Percentiles rank a stretch among this genome's conserved stretches.
Conservation (phyloP, 2,888 invertebrate species). For the Odontomyia ornata region DNA sequence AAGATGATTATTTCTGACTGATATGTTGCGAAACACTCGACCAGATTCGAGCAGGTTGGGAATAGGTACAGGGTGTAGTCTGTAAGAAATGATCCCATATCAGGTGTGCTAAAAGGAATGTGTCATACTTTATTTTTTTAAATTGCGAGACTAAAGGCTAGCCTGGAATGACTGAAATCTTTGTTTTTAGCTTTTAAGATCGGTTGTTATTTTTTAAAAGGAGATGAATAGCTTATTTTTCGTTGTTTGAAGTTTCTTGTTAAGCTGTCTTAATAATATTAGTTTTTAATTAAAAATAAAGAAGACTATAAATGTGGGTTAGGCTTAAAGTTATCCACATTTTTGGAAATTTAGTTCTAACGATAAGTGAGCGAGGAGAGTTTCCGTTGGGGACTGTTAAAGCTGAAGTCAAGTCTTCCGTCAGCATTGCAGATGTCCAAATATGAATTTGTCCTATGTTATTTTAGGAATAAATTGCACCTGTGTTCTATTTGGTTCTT, state of each 20-base stretch:
- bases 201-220: not conserved
- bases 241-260: not conserved
- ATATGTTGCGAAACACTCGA: not conserved
- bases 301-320: not conserved
- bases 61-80: conserved; percentile 2
- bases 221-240: not conserved
- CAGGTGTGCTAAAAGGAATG: conserved; percentile 9
- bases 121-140: not conserved
- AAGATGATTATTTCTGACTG: conserved; percentile 11
- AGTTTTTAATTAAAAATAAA: not conserved
- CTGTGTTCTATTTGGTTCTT: too few relatives aligned
- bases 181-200: not conserved
- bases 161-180: not conserved
- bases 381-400: too few relatives aligned
- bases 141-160: not conserved
- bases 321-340: not conserved
- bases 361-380: too few relatives aligned
- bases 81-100: conserved; percentile 24
- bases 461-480: too few relatives aligned
- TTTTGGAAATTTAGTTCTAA: too few relatives aligned
- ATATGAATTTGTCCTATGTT: too few relatives aligned
- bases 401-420: too few relatives aligned
- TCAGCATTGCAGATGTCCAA: too few relatives aligned
- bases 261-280: not conserved
- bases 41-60: not conserved